phyloP scores from a whole-genome alignment of 2,113 vertebrate species.

The Xiphophorus hellerii region DNA sequence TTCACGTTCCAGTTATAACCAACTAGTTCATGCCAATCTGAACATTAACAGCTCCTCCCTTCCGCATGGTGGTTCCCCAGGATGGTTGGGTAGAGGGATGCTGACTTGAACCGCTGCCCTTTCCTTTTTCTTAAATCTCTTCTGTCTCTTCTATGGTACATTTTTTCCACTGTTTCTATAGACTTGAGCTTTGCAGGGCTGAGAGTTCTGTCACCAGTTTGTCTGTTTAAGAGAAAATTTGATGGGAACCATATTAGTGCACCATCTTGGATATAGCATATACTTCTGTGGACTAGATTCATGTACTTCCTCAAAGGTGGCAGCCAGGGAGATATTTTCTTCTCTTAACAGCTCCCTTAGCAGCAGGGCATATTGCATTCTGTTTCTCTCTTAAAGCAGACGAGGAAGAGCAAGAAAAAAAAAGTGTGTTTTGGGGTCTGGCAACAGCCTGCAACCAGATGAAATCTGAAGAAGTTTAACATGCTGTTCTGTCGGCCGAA shows the following conservation, averaged over 20 bases:
- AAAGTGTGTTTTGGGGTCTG: constrained; percentile 28
- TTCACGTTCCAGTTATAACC: constrained; percentile 37
- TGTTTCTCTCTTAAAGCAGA: constrained; percentile 21
- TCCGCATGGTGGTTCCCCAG: constrained; percentile 19
- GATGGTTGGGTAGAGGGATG: constrained; percentile 51
- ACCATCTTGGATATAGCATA: constrained; percentile 59
- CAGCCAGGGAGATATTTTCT: constrained; percentile 29
- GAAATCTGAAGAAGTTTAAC: constrained; percentile 33
- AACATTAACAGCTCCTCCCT: constrained; percentile 37
- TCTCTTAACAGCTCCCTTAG: constrained; percentile 31
- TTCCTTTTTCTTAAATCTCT: constrained; percentile 7
- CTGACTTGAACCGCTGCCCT: constrained; percentile 40
- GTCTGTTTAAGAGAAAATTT: constrained; percentile 47
- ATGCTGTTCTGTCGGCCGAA: constrained; percentile 54
- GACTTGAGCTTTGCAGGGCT: constrained; percentile 56
- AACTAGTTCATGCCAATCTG: constrained; percentile 48
- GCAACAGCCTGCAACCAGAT: constrained; percentile 23
- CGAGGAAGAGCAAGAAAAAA: constrained; percentile 26
- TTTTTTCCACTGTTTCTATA: constrained; percentile 44
- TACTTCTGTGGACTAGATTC: constrained; percentile 69
- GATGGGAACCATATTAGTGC: constrained; percentile 40
- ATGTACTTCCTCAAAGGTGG: constrained; percentile 33
- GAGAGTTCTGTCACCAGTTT: constrained; percentile 47
- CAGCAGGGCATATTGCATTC: constrained; percentile 8
- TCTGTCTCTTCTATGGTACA: constrained; percentile 18